These are phyloP conservation scores for Cinara cedri DNA, from an alignment of 2,888 invertebrate species.

Conservation along the genomic window DNA sequence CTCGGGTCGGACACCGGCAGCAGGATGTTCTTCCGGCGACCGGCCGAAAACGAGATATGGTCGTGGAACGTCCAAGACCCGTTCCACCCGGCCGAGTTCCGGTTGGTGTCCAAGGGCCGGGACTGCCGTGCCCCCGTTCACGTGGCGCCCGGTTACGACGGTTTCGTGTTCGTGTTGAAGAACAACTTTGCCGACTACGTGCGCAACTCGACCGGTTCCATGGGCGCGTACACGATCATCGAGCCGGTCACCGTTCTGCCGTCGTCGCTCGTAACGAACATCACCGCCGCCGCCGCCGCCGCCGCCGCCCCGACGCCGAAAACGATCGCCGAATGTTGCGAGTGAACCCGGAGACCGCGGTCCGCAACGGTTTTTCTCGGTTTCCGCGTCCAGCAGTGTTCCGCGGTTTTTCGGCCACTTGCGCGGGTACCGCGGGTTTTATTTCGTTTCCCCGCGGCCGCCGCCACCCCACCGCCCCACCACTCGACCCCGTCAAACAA, in stretches of 20 bases:
- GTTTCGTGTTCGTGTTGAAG: conserved; percentile 60
- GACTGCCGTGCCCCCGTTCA: conserved; percentile 60
- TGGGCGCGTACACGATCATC: conserved; percentile 44
- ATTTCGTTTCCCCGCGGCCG: too few relatives aligned
- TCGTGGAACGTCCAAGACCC: conserved; percentile 69
- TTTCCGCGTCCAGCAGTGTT: too few relatives aligned
- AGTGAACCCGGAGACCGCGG: background rate
- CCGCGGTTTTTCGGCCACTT: too few relatives aligned
- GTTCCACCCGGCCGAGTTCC: conserved; percentile 60
- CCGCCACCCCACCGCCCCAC: too few relatives aligned
- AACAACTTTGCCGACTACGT: conserved; percentile 64
- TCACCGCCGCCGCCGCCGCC: background rate
- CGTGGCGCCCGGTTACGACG: conserved; percentile 60
- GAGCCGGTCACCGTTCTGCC: conserved; percentile 61
- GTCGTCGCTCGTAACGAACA: background rate
- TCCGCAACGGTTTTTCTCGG: background rate
- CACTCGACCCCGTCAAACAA: too few relatives aligned
- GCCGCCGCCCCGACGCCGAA: background rate
- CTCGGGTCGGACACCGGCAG: conserved; percentile 68
- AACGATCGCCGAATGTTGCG: background rate
- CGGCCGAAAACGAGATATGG: conserved; percentile 70
- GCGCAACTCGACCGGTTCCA: conserved; percentile 69
- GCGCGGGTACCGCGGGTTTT: too few relatives aligned
- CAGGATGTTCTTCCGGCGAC: conserved; percentile 61
- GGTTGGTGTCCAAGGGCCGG: conserved; percentile 59